Conservation (phyloP, 1,140 invertebrate species). For the Ganaspis sp. region DNA sequence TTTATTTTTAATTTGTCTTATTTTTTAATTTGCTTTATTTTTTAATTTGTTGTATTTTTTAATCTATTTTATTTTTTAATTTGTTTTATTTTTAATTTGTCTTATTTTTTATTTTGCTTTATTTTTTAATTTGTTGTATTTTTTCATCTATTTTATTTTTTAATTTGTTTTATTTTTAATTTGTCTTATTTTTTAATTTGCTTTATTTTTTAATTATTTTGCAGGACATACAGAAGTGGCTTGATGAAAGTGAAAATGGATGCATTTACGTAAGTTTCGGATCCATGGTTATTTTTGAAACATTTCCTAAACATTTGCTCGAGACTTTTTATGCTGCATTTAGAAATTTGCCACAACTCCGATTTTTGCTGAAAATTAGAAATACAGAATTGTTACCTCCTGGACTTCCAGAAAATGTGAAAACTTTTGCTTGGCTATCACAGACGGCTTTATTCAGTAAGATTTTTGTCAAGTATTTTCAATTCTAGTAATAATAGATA, state of each 20-base stretch:
- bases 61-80: no score
- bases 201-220: not conserved
- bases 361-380: slow-evolving; percentile 56
- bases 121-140: no score
- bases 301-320: slow-evolving; percentile 78
- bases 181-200: no score
- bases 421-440: slow-evolving; percentile 24
- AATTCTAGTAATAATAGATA: no score
- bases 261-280: slow-evolving; percentile 85
- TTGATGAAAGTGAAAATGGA: slow-evolving; percentile 82
- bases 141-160: no score
- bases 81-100: no score
- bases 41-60: no score
- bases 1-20: no score
- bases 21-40: no score
- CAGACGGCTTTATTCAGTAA: slow-evolving; percentile 27
- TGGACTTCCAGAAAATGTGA: slow-evolving; percentile 58
- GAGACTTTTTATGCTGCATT: slow-evolving; percentile 80
- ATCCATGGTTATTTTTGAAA: slow-evolving; percentile 80
- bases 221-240: slow-evolving; percentile 81
- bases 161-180: no score
- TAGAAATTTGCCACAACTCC: slow-evolving; percentile 67
- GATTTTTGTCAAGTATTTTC: no score
- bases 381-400: slow-evolving; percentile 35
- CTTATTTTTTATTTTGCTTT: no score